Percentiles rank a stretch among this genome's conserved stretches.
These are phyloP conservation scores for Adelosebastes latens DNA, from an alignment of 2,797 vertebrate genomes.

Conservation along the genomic window DNA sequence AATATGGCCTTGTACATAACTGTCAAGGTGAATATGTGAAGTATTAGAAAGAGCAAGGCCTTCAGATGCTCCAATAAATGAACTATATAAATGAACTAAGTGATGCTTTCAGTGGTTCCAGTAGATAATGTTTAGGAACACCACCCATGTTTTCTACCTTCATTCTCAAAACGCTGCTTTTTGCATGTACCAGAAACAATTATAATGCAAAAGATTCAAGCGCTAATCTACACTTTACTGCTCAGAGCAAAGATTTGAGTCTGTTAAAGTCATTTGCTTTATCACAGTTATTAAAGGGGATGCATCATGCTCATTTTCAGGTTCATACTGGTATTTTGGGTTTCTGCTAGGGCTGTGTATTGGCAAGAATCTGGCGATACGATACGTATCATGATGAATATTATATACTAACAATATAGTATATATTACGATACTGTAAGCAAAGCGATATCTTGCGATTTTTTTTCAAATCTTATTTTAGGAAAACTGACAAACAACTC, in stretches of 20 bases:
- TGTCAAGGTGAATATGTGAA: slow-evolving; percentile 37
- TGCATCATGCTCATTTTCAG: not conserved
- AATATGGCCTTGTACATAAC: slow-evolving; percentile 14
- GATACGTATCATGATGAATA: too few relatives aligned
- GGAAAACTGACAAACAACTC: too few relatives aligned
- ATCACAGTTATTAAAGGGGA: not conserved
- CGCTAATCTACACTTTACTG: not conserved
- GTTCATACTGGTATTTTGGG: not conserved
- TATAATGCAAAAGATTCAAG: not conserved
- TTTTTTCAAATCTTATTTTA: too few relatives aligned
- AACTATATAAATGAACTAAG: not conserved
- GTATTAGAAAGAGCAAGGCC: slow-evolving; percentile 9
- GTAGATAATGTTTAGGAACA: not conserved
- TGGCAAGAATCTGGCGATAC: too few relatives aligned
- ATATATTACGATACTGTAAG: too few relatives aligned
- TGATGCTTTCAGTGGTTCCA: slow-evolving; percentile 9
- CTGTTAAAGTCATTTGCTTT: not conserved
- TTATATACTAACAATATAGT: too few relatives aligned
- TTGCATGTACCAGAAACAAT: not conserved
- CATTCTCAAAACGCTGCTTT: not conserved
- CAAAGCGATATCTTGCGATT: too few relatives aligned
- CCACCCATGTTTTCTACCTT: not conserved
- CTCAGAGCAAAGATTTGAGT: not conserved
- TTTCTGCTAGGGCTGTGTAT: not conserved
- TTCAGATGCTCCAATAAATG: slow-evolving; percentile 10